Evolutionary conservation across 1,140 invertebrate species (phyloP).

Genomic region (Lutraria rhynchaena): DNA sequence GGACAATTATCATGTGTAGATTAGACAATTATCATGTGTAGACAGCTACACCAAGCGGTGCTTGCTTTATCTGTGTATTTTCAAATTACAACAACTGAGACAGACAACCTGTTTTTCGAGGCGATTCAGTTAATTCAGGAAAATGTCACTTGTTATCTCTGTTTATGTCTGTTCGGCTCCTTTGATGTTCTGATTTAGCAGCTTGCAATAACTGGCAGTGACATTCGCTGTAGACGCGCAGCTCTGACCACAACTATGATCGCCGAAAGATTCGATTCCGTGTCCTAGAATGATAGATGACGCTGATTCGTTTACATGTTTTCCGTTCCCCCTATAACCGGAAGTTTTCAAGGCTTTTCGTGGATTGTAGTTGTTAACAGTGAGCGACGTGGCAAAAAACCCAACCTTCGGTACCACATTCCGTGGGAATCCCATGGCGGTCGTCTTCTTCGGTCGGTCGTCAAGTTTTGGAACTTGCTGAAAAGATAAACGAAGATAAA

Average conservation of each 20-base stretch:
- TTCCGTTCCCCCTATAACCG: not conserved
- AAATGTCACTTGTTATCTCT: too few relatives aligned
- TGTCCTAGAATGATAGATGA: not conserved
- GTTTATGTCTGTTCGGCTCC: not conserved
- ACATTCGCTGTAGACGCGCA: not conserved
- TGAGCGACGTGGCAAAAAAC: slow-evolving; percentile 36
- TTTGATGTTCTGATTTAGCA: slow-evolving; percentile 14
- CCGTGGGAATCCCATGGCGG: not conserved
- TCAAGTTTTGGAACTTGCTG: slow-evolving; percentile 32
- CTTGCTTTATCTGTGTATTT: too few relatives aligned
- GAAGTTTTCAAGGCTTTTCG: not conserved
- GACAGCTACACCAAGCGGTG: too few relatives aligned
- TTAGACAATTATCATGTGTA: too few relatives aligned
- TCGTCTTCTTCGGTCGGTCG: not conserved
- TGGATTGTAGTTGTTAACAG: slow-evolving; percentile 41
- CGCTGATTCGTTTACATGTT: not conserved
- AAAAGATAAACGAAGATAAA: not conserved
- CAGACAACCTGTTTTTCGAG: too few relatives aligned
- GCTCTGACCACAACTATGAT: not conserved
- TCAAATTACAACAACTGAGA: too few relatives aligned
- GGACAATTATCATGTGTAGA: too few relatives aligned
- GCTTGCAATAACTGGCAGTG: not conserved
- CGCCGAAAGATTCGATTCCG: not conserved
- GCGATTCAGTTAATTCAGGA: too few relatives aligned
- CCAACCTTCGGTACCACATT: not conserved